phyloP scores from a whole-genome alignment of 2,113 vertebrate genomes.

The Indicator maculatus region DNA sequence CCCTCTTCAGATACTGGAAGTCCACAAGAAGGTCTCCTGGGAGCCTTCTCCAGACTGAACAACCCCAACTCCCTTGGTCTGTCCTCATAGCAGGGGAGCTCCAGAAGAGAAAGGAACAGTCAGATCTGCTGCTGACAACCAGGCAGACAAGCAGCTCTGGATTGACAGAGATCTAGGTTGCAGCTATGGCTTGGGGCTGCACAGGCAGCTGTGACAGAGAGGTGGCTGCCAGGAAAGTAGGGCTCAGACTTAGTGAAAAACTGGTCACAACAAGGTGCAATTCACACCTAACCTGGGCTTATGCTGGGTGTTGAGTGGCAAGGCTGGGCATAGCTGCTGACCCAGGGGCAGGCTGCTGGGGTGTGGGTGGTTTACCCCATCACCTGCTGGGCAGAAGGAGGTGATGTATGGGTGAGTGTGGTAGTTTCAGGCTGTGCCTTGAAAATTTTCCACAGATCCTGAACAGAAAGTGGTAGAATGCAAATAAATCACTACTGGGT shows the following conservation, averaged over 20 bases:
- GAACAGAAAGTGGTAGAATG: no score
- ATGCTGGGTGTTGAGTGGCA: neutral
- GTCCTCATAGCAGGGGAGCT: no score
- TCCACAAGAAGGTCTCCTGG: no score
- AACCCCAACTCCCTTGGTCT: no score
- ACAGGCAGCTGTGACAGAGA: neutral
- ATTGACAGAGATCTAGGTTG: neutral
- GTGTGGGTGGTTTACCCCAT: neutral
- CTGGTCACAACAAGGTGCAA: neutral
- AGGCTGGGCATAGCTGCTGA: neutral
- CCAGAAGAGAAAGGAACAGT: neutral
- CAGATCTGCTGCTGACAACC: neutral
- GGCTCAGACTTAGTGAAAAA: neutral
- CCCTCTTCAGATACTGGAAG: no score
- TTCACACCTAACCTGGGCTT: neutral
- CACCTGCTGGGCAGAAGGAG: rapidly evolving
- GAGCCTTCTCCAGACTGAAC: no score
- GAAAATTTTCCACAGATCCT: no score
- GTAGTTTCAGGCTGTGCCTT: no score
- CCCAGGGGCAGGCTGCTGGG: neutral
- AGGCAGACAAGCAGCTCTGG: neutral
- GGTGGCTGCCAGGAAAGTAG: rapidly evolving
- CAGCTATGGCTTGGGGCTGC: neutral
- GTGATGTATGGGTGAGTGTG: rapidly evolving
- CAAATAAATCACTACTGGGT: no score